These are phyloP conservation scores for Ephydatia muelleri DNA, from an alignment of 37 sponge, comb jelly and placozoan genomes.

Conservation along the genomic window DNA sequence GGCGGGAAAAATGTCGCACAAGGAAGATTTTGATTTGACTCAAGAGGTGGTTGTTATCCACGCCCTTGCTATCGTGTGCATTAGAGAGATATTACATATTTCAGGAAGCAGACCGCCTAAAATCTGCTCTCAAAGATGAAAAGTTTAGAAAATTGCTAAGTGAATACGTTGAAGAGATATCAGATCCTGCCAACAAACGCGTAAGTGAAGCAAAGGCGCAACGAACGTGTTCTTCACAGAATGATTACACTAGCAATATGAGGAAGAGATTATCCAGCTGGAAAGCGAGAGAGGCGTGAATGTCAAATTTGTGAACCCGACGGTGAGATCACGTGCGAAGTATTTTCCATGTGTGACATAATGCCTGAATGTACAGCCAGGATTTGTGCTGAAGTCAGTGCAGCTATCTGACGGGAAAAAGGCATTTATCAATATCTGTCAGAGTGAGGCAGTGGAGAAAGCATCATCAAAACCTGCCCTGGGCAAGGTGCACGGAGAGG, in stretches of 20 bases:
- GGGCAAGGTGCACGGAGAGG: slow-evolving; percentile 53
- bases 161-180: slow-evolving; percentile 89
- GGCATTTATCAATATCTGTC: slow-evolving; percentile 84
- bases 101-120: slow-evolving; percentile 71
- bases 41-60: neutral
- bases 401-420: slow-evolving; percentile 48
- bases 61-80: neutral
- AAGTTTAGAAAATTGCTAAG: slow-evolving; percentile 86
- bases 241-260: slow-evolving; percentile 57
- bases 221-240: neutral
- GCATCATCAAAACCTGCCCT: slow-evolving; percentile 44
- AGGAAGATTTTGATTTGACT: slow-evolving; percentile 15
- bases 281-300: slow-evolving; percentile 86
- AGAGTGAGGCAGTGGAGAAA: slow-evolving; percentile 26
- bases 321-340: slow-evolving; percentile 26
- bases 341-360: neutral
- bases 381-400: slow-evolving; percentile 81
- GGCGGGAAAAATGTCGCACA: neutral
- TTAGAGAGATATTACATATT: neutral
- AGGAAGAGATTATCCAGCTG: slow-evolving; percentile 82
- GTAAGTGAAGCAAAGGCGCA: neutral
- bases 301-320: slow-evolving; percentile 83
- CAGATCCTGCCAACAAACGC: slow-evolving; percentile 80
- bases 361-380: slow-evolving; percentile 60
- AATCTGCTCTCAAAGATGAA: slow-evolving; percentile 80